Evolutionary conservation across 2,888 invertebrate species (phyloP).

Genomic region (Volucella inflata): DNA sequence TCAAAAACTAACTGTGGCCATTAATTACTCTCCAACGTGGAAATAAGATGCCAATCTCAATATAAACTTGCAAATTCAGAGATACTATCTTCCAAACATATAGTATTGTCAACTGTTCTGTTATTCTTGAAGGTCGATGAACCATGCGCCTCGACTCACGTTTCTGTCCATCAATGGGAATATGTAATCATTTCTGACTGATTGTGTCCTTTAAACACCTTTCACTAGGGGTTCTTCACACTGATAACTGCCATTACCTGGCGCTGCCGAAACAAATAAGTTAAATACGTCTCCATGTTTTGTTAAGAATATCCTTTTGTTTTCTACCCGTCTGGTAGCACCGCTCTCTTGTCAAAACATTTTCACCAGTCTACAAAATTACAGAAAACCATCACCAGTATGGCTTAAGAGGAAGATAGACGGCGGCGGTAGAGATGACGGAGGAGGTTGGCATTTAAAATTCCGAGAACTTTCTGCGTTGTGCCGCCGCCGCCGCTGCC

Average conservation of each 20-base stretch:
- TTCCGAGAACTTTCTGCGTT: slow-evolving; percentile 42
- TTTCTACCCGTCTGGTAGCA: slow-evolving; percentile 37
- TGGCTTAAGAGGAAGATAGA: no score
- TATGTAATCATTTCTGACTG: slow-evolving; percentile 56
- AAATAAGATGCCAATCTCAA: no score
- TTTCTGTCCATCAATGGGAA: slow-evolving; percentile 9
- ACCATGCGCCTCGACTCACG: no score
- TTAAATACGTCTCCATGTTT: slow-evolving; percentile 48
- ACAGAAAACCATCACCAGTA: slow-evolving; percentile 1
- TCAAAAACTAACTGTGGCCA: no score
- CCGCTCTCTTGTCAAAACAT: slow-evolving; percentile 30
- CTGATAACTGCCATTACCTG: slow-evolving; percentile 18
- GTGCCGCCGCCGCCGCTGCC: background rate
- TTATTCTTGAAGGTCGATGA: no score
- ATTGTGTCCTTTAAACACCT: slow-evolving; percentile 34
- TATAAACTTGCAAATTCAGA: no score
- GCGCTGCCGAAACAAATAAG: slow-evolving; percentile 33
- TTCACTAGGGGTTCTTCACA: slow-evolving; percentile 53
- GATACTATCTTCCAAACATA: no score
- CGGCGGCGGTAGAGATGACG: background rate
- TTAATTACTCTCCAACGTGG: no score
- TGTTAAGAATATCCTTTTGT: slow-evolving; percentile 54
- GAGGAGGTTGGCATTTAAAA: slow-evolving; percentile 5
- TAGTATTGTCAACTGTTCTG: no score
- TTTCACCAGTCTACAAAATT: slow-evolving; percentile 37